Evolutionary conservation across 2,113 vertebrate genomes (phyloP), one percentile per base, ranked within the genome.

Genomic region (Dipodomys merriami): DNA sequence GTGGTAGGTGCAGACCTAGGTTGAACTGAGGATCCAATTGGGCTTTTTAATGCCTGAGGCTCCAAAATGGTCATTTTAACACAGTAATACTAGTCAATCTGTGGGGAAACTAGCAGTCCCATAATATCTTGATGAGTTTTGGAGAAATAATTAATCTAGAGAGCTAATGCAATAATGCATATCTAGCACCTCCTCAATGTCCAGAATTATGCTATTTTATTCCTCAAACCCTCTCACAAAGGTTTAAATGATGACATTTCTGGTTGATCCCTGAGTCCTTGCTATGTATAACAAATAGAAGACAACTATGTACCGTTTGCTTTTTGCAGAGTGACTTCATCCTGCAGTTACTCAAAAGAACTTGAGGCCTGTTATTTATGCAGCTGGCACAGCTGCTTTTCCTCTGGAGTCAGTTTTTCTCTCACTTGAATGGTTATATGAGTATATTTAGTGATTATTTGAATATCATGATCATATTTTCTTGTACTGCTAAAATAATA

Each of bases 381-480:
- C 22, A 69, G 62, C 80, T 91, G 44, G 46, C n/a, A 69, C 20
- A 25, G 44, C 46, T 27, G 29, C 60, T 93, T 94, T 85, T 94
- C 73, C 57, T 81, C 69, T 53, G 4, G 5, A 78, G 33, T 90
- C 49, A 73, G 29, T 86, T 93, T 93, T 86, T 88, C 74, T 78
- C 68, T 79, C 60, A 82, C 23, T 80, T 87, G 81, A 93, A 85
- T 90, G 49, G 60, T 83, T 80, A 44, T 85, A 30, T 85, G 74
- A 91, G 74, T 83, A 71, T 96, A 94, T 93, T 94, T 86, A 57
- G 30, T 82, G 74, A 91, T 86, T 91, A 78, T 93, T 88, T 94
- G 62, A 93, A 94, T 94, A 84, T 87, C 87, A 92, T 93, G 20
- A 85, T 91, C 74, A 80, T 68, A 62, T 94, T 90, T 95, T 78